A percentile compares a stretch with the other conserved stretches of the same genome.
Evolutionary conservation across 1,140 invertebrate species (phyloP).

Genomic region (Trachelipus rathkii): DNA sequence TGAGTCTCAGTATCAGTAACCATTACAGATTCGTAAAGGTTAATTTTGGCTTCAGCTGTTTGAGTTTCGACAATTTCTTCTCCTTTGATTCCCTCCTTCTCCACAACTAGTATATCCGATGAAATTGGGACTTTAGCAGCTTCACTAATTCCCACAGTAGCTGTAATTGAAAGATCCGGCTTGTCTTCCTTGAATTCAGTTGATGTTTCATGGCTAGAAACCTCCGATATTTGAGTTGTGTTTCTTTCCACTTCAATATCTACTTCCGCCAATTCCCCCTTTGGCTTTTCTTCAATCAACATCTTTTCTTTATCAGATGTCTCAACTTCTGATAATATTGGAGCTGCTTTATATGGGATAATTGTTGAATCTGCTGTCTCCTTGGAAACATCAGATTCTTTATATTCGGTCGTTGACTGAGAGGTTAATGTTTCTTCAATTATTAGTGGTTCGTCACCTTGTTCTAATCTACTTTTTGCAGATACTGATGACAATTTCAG

Average conservation of each 20-base stretch:
- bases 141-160: not conserved
- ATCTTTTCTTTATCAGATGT: constrained; percentile 40
- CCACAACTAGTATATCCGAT: not conserved
- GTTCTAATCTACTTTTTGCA: constrained; percentile 30
- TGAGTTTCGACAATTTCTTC: not conserved
- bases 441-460: constrained; percentile 32
- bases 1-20: not conserved
- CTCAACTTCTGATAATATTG: constrained; percentile 40
- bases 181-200: not conserved
- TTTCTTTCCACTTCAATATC: not conserved
- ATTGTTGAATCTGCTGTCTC: constrained; percentile 33
- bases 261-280: constrained; percentile 16
- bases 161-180: not conserved
- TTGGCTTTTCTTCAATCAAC: constrained; percentile 31
- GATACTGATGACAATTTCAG: constrained; percentile 23
- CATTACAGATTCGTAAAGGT: constrained; percentile 45
- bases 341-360: constrained; percentile 34
- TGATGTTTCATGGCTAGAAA: not conserved
- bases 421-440: constrained; percentile 31
- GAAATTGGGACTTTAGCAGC: not conserved
- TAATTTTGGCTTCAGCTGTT: constrained; percentile 26
- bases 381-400: constrained; percentile 17
- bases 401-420: constrained; percentile 28
- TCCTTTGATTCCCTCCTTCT: not conserved
- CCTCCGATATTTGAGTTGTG: not conserved